Percentiles rank a stretch among this genome's conserved stretches.
These are phyloP conservation scores for Lordiphosa collinella DNA, from an alignment of 1,140 invertebrate species.

Conservation along the genomic window DNA sequence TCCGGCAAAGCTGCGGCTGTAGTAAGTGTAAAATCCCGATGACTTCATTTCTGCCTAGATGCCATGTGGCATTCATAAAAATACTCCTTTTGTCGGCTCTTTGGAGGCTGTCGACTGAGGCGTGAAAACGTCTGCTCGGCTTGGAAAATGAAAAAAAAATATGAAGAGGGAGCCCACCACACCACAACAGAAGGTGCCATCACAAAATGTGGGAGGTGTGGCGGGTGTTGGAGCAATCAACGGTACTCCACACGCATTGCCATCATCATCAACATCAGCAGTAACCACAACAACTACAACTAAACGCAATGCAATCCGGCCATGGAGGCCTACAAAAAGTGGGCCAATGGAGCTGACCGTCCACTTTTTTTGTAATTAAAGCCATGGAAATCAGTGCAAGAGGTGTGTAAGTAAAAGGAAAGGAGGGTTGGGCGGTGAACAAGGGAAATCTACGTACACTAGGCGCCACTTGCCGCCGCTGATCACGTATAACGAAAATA, in stretches of 20 bases:
- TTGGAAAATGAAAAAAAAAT: background rate
- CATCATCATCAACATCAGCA: slow-evolving; percentile 2
- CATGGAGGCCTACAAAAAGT: slow-evolving; percentile 7
- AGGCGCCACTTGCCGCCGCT: slow-evolving; percentile 4
- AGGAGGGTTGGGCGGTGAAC: background rate
- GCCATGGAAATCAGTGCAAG: slow-evolving; percentile 11
- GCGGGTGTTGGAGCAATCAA: slow-evolving; percentile 2
- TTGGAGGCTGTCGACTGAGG: background rate
- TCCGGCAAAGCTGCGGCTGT: no score
- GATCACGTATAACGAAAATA: no score
- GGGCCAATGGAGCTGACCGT: slow-evolving; percentile 9
- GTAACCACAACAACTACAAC: background rate
- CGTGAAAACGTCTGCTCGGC: slow-evolving; percentile 2
- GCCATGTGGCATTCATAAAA: no score
- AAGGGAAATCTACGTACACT: background rate
- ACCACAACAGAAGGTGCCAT: background rate
- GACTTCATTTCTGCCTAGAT: no score
- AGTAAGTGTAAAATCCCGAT: no score
- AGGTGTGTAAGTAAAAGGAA: background rate
- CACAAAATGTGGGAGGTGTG: background rate
- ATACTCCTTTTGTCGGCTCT: background rate
- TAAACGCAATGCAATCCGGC: background rate
- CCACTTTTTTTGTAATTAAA: slow-evolving; percentile 14
- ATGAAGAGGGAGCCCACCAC: no score
- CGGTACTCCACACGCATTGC: slow-evolving; percentile 5